Base-by-base conservation (phyloP, 2,797 vertebrate genomes). In the Fringilla coelebs region DNA sequence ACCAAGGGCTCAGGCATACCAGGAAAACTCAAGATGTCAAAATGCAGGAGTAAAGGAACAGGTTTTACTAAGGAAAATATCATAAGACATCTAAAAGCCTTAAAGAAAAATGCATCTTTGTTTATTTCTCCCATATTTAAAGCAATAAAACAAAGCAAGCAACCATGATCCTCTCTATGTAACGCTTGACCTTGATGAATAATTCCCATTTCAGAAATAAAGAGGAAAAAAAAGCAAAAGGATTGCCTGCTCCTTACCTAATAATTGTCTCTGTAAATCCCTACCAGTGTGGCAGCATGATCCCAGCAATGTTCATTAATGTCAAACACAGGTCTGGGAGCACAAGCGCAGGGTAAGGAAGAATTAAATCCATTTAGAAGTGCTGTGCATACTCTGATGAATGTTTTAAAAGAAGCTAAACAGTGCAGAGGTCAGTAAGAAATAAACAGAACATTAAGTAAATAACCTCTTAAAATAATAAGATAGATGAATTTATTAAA, bases 401-500 rank as follows among this genome's bases (percentile, higher is more conserved):
- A 90, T 61, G 66, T 54, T 91, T 61, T 82, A 54, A 46, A 86
- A 88, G 52, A 48, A 88, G 18, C 8, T 34, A 71, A 83, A 62
- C 70, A 54, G 76, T 25, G 84, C 80, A 67, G 41, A 82, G 65
- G 57, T 68, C 61, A 67, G 54, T 43, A 46, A 77, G 51, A 90
- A 92, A 91, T 62, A 94, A 92, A 93, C 18, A 41, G 72, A 83
- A 80, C 60, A 73, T 78, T 67, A 92, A 92, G 55, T 48, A 95
- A 94, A 90, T 57, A 96, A 61, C 54, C 78, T 88, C 93, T 90
- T 87, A 72, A 95, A 96, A 95, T 93, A 96, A 84, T 73, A 92
- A 18, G 65, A 94, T 54, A 41, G 51, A 82, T 72, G 4, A 75
- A 83, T 85, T 84, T 94, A 91, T 94, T 88, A 58, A 77, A 90